A percentile compares a stretch with the other conserved stretches of the same genome.
These are phyloP conservation scores for Montipora sp. DNA, from an alignment of 64 coral and sea anemone genomes.

Conservation along the genomic window DNA sequence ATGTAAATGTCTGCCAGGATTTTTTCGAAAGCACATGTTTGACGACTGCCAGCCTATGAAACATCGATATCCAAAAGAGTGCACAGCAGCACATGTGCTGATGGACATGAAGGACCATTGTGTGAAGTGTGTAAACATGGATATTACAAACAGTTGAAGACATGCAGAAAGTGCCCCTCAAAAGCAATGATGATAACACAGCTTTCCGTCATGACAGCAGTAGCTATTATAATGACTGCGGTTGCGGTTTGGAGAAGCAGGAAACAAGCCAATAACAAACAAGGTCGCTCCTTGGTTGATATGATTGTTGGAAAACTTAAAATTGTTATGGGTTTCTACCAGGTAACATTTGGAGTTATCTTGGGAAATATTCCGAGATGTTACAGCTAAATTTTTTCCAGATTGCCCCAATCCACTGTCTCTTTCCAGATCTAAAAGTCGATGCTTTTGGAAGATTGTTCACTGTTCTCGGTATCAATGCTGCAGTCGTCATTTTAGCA, in stretches of 20 bases:
- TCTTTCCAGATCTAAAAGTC: not conserved
- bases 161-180: constrained; percentile 35
- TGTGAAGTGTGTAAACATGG: constrained; percentile 37
- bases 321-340: constrained; percentile 51
- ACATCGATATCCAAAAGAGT: not conserved
- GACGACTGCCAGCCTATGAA: not conserved
- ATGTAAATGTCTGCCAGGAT: constrained; percentile 1
- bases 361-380: constrained; percentile 27
- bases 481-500: not conserved
- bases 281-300: not conserved
- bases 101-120: constrained; percentile 23
- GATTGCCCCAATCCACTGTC: constrained; percentile 38
- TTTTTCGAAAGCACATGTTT: constrained; percentile 15
- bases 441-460: constrained; percentile 26
- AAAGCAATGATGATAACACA: constrained; percentile 13
- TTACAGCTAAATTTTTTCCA: constrained; percentile 37
- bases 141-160: constrained; percentile 18
- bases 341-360: constrained; percentile 20
- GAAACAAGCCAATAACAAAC: not conserved
- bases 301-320: constrained; percentile 27
- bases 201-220: not conserved
- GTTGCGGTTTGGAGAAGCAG: constrained; percentile 23
- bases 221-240: not conserved
- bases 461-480: constrained; percentile 18
- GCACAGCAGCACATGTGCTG: not conserved